Evolutionary conservation across 2,888 invertebrate genomes (phyloP).

Genomic region (Matsumyia berberina): DNA sequence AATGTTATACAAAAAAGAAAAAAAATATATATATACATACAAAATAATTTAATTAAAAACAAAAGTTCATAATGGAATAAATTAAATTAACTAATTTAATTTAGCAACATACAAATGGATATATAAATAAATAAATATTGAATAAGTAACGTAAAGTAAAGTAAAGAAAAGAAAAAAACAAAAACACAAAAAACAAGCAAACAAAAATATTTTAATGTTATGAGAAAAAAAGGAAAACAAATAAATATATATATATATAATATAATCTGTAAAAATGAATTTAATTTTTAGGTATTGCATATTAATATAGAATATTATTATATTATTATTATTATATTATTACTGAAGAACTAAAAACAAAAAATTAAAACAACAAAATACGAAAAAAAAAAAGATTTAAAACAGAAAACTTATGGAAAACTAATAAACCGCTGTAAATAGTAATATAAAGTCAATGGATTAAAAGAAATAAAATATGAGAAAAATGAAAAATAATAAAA

Average conservation of each 20-base stretch:
- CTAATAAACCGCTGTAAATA: conserved; percentile 71
- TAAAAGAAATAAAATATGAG: conserved; percentile 76
- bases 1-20: conserved; percentile 82
- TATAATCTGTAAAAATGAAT: conserved; percentile 77
- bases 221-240: conserved; percentile 65
- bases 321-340: conserved; percentile 70
- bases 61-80: conserved; percentile 67
- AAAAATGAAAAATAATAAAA: conserved; percentile 75
- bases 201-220: conserved; percentile 76
- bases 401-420: conserved; percentile 59
- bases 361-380: conserved; percentile 37
- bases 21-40: conserved; percentile 69
- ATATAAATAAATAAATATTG: conserved; percentile 68
- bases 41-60: conserved; percentile 70
- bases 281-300: conserved; percentile 77
- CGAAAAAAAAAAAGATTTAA: conserved; percentile 36
- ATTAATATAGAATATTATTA: conserved; percentile 75
- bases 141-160: conserved; percentile 52
- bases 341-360: conserved; percentile 72
- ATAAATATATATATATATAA: conserved; percentile 65
- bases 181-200: conserved; percentile 66
- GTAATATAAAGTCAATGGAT: conserved; percentile 75
- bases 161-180: conserved; percentile 80
- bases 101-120: conserved; percentile 72
- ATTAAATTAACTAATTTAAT: conserved; percentile 74